Evolutionary conservation across 2,797 vertebrate genomes (phyloP), one percentile per base, ranked within the genome.

Genomic region (Rhadinocentrus ornatus): DNA sequence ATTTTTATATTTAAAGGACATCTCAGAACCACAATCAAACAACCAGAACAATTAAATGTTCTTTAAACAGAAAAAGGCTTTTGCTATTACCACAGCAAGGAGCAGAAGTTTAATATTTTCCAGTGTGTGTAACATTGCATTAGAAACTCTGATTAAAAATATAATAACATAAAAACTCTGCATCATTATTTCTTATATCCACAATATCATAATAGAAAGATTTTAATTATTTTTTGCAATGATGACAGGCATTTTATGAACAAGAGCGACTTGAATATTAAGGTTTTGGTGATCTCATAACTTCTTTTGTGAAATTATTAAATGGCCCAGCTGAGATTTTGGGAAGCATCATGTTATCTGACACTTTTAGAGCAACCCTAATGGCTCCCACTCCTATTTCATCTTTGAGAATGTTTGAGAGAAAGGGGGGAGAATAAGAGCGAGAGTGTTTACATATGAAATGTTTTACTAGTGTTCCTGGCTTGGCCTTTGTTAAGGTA

Each of bases 261-360:
- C 75, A 53, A 86, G 24, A 71, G 53, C 56, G 53, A 62, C 39
- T 69, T 18, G 34, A 53, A 75, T 44, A 56, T 58, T 57, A 13
- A 71, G 29, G 27, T 63, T 79, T 62, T 60, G 62, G 48, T 81
- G 39, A 74, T 71, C 31, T 75, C 69, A 55, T 86, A 65, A 86
- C 84, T 80, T 73, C 50, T 87, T 85, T 88, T 77, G 82, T 78
- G 75, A 86, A 87, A 81, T 73, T 62, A 80, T 66, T 60, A 69
- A 69, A 72, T 44, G 69, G 31, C 65, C 58, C 78, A 68, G 76
- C 74, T 75, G 75, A 69, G 76, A 80, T 83, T 84, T 67, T 13
- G 24, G 54, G 35, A 89, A 77, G 78, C 62, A 75, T 85, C 73
- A 71, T 62, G 74, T 66, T 79, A 77, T 85, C 86, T 92, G 82